Percentiles rank a stretch among this genome's conserved stretches.
These are phyloP conservation scores for Polymixis flavicincta DNA, from an alignment of 2,888 invertebrate genomes.

Conservation along the genomic window DNA sequence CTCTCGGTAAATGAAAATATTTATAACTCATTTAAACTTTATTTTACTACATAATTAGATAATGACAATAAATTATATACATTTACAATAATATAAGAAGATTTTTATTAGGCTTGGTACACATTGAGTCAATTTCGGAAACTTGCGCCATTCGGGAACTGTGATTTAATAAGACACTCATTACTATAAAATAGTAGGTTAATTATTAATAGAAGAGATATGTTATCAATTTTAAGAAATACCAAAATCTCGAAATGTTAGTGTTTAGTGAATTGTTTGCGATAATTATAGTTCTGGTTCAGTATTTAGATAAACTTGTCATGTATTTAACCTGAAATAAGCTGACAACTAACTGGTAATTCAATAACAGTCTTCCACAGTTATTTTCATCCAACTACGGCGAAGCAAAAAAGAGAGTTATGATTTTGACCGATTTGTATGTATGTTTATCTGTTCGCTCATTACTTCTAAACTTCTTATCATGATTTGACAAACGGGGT, in stretches of 20 bases:
- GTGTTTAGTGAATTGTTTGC: not conserved
- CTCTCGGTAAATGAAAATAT: constrained; percentile 28
- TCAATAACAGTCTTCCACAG: not conserved
- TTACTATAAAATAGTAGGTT: not conserved
- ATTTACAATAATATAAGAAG: constrained; percentile 50
- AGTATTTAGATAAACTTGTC: constrained; percentile 23
- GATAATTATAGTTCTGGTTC: constrained; percentile 26
- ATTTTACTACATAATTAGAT: constrained; percentile 67
- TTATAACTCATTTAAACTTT: constrained; percentile 69
- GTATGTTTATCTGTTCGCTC: too few relatives aligned
- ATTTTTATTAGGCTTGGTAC: constrained; percentile 28
- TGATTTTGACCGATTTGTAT: too few relatives aligned
- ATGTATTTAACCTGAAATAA: constrained; percentile 4
- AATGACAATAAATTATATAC: constrained; percentile 64
- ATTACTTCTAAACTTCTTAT: too few relatives aligned
- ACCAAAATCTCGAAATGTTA: constrained; percentile 17
- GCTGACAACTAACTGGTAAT: not conserved
- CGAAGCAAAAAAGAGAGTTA: too few relatives aligned
- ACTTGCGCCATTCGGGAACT: not conserved
- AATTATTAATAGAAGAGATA: constrained; percentile 30
- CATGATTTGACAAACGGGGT: too few relatives aligned
- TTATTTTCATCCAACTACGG: too few relatives aligned
- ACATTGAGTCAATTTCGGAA: constrained; percentile 25
- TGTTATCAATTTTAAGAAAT: constrained; percentile 30
- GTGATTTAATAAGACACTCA: not conserved